Conservation (phyloP, 2,113 vertebrate genomes). For the Lasiurus borealis region DNA sequence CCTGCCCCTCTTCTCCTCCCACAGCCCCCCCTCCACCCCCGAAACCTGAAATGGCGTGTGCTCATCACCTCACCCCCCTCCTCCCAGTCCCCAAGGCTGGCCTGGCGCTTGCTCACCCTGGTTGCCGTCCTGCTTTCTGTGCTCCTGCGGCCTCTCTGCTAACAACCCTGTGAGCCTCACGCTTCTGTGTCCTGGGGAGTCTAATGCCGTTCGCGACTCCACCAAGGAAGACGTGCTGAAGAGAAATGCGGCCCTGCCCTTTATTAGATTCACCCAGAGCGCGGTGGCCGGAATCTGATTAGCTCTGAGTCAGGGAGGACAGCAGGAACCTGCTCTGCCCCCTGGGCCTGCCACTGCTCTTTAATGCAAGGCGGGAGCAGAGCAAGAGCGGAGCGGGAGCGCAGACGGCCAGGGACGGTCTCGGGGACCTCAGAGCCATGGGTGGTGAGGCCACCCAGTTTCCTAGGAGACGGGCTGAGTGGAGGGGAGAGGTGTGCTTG, state of each 20-base stretch:
- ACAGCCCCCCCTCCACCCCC: background rate
- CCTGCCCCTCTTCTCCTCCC: background rate
- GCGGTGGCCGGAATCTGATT: constrained; percentile 70
- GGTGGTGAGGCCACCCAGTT: accelerated
- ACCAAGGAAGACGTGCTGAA: background rate
- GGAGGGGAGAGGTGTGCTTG: background rate
- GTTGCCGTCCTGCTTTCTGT: background rate
- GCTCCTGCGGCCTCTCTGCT: background rate
- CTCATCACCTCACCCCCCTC: background rate
- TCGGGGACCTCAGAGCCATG: background rate
- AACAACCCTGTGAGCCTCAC: background rate
- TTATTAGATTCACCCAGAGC: constrained; percentile 72
- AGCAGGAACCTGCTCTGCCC: background rate
- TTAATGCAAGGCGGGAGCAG: accelerated
- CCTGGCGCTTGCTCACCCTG: constrained; percentile 27
- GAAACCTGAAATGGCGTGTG: accelerated
- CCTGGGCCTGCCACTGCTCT: background rate
- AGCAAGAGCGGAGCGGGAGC: background rate
- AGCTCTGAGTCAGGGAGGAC: constrained; percentile 49
- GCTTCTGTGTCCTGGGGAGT: background rate
- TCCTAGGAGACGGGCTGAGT: background rate
- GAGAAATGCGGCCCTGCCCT: background rate
- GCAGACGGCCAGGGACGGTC: background rate
- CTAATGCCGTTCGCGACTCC: background rate
- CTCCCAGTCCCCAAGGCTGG: background rate